Evolutionary conservation across 1,140 invertebrate species (phyloP), one percentile per base, ranked within the genome.

Genomic region (Drosophila sp.): DNA sequence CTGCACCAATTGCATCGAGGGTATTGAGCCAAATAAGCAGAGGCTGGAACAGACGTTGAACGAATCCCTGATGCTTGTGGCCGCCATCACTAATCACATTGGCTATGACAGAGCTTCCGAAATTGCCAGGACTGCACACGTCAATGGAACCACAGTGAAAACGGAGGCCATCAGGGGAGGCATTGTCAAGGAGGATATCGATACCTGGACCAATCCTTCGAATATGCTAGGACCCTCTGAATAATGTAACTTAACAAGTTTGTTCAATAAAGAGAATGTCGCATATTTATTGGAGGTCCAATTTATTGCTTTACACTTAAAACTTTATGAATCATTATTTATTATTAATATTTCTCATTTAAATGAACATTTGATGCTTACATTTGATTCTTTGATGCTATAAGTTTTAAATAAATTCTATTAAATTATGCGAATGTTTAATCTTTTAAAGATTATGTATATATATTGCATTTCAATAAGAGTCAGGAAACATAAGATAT

Each of bases 61-160:
- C 71, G 97, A 99, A 92, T 99, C 98, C 46, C 94, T 99, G 27
- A 99, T 99, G 98, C 93, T 99, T 67, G 98, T 99, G 32, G 99
- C 98, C 4, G 98, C 98, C 2, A 94, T 99, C 9, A 99, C 99
- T 93, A 97, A 97, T 0, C 96, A 99, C 90, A 99, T 99, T 91
- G 98, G 98, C 32, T 99, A 99, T 91, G 99, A 99, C 92, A 98
- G 98, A 93, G 96, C 98, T 63, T 97, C 98, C 0, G 93, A 94
- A 89, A 99, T 99, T 80, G 98, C 98, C 0, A 99, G 98, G 92
- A 96, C 96, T 16, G 99, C 99, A 0, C 98, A 99, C 89, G 96
- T 96, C 86, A 96, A 99, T 91, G 97, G 97, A 2, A 94, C 95
- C 0, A 99, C 97, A 0, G 91, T 99, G 27, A 98, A 97, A 91